These are phyloP conservation scores for Notoglanidium macrostoma DNA, from an alignment of 2,797 vertebrate species.

Conservation along the genomic window DNA sequence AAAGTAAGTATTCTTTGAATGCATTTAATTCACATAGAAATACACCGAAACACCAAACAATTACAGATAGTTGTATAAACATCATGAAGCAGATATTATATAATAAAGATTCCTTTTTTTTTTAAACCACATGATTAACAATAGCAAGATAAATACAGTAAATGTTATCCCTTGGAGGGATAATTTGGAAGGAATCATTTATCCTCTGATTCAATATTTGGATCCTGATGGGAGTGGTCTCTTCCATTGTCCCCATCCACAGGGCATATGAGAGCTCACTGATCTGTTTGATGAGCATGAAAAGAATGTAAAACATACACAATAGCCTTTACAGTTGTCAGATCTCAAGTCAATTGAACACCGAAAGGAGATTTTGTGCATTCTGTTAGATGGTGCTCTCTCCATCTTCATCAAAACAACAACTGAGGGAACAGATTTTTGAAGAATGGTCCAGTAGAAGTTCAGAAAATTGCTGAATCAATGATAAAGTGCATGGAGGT, in stretches of 20 bases:
- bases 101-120: constrained; percentile 5
- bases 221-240: background rate
- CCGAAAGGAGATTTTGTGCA: background rate
- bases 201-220: background rate
- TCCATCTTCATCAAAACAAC: background rate
- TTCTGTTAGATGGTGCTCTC: background rate
- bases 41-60: background rate
- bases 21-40: background rate
- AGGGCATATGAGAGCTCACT: background rate
- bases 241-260: background rate
- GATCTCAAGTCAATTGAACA: background rate
- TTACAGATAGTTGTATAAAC: background rate
- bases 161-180: no score
- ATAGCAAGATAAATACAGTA: background rate
- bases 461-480: background rate
- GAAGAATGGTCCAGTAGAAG: background rate
- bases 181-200: background rate
- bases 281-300: background rate
- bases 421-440: background rate
- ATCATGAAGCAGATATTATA: background rate
- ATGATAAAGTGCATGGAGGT: background rate
- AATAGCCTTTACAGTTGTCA: background rate
- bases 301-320: background rate
- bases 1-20: background rate
- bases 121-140: background rate